Evolutionary conservation across 2,113 vertebrate genomes (phyloP).

Genomic region (Ctenodactylus gundi): DNA sequence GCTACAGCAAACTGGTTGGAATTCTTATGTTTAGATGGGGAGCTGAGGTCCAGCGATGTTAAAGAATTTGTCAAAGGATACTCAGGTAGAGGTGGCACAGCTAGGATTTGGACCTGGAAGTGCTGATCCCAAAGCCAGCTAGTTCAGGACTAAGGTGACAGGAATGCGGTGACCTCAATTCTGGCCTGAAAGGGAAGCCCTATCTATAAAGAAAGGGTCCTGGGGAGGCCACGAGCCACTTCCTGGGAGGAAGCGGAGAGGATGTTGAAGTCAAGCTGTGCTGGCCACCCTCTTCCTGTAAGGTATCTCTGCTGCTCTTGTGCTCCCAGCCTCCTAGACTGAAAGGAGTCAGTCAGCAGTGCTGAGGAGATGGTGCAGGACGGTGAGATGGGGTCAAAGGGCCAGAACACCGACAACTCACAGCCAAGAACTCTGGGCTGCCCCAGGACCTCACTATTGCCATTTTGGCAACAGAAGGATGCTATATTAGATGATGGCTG

Average conservation of each 20-base stretch:
- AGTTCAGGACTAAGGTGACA: neutral
- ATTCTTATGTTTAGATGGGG: neutral
- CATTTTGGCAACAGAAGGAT: conserved; percentile 5
- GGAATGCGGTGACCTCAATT: neutral
- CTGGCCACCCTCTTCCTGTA: neutral
- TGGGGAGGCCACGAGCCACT: neutral
- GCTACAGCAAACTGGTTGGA: neutral
- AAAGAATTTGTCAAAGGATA: conserved; percentile 28
- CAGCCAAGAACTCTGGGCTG: neutral
- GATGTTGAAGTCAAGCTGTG: neutral
- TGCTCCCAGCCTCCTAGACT: neutral
- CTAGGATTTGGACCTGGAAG: neutral
- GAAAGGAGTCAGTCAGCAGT: neutral
- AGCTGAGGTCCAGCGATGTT: neutral
- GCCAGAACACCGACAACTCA: neutral
- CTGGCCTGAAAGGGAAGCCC: neutral
- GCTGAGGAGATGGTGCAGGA: neutral
- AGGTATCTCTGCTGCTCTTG: neutral
- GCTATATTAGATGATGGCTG: neutral
- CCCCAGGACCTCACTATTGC: neutral
- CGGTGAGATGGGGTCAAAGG: neutral
- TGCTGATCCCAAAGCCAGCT: neutral
- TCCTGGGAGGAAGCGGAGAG: neutral
- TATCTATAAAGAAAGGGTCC: neutral
- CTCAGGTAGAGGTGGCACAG: neutral